These are phyloP conservation scores for Hylia prasina DNA, from an alignment of 2,113 vertebrate genomes.

Conservation along the genomic window DNA sequence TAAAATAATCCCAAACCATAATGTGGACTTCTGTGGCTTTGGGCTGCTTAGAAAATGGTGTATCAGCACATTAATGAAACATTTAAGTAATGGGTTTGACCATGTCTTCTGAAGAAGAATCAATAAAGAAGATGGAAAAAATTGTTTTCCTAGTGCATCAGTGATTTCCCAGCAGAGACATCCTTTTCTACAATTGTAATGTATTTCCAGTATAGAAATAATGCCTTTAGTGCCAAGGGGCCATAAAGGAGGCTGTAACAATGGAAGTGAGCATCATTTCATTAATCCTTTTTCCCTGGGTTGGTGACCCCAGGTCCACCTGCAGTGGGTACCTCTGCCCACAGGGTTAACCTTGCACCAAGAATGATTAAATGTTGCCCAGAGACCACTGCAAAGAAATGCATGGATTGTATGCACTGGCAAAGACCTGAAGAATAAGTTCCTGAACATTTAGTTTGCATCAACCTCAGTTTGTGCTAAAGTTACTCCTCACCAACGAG, in stretches of 20 bases:
- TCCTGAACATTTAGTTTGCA: neutral
- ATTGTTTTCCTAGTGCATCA: neutral
- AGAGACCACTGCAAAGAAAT: neutral
- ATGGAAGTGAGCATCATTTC: neutral
- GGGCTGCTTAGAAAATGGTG: neutral
- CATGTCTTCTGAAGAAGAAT: neutral
- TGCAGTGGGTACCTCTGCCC: neutral
- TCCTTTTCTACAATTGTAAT: neutral
- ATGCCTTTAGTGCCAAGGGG: neutral
- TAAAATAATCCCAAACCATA: neutral
- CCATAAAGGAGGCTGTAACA: neutral
- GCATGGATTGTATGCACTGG: neutral
- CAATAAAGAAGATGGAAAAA: neutral
- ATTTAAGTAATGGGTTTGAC: neutral
- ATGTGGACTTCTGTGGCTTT: neutral
- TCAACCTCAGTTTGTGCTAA: neutral
- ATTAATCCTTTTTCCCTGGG: neutral
- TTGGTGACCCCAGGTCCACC: neutral
- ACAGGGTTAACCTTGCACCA: neutral
- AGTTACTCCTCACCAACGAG: neutral
- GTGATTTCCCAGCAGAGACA: neutral
- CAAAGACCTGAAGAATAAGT: neutral
- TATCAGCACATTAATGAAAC: neutral
- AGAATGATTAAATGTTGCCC: neutral
- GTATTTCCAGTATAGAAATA: neutral